A percentile compares a stretch with the other conserved stretches of the same genome.
phyloP scores from a whole-genome alignment of 2,888 invertebrate genomes.

The Dendrolimus pini region DNA sequence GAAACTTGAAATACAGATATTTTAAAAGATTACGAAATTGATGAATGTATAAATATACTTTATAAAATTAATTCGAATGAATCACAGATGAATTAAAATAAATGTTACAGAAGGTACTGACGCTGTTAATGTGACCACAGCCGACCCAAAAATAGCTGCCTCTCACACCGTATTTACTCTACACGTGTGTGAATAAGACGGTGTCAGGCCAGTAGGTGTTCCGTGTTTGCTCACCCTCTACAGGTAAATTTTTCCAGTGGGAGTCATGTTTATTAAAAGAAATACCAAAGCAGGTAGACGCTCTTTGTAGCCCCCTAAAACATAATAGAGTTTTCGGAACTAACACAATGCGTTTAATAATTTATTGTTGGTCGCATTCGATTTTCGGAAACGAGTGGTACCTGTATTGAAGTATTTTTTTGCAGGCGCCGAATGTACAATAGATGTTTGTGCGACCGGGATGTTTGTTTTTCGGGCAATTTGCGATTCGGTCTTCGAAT shows the following conservation, averaged over 20 bases:
- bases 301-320: constrained; percentile 54
- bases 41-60: too few species aligned
- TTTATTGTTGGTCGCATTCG: constrained; percentile 61
- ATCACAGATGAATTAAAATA: too few species aligned
- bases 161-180: constrained; percentile 18
- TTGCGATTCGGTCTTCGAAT: constrained; percentile 30
- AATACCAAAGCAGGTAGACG: constrained; percentile 66
- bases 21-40: too few species aligned
- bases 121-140: not conserved
- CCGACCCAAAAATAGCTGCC: constrained; percentile 6
- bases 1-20: too few species aligned
- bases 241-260: constrained; percentile 66
- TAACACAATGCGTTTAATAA: constrained; percentile 67
- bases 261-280: constrained; percentile 61
- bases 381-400: constrained; percentile 56
- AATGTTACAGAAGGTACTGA: not conserved
- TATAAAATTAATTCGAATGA: too few species aligned
- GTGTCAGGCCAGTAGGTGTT: constrained; percentile 41
- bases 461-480: constrained; percentile 71
- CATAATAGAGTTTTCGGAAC: constrained; percentile 73
- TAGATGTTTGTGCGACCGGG: constrained; percentile 42
- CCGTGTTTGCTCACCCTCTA: constrained; percentile 61
- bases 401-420: constrained; percentile 40
- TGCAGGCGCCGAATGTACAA: constrained; percentile 24
- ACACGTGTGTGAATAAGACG: constrained; percentile 24